Conservation (phyloP, 2,113 vertebrate species). For the Gymnocephalus cernua region DNA sequence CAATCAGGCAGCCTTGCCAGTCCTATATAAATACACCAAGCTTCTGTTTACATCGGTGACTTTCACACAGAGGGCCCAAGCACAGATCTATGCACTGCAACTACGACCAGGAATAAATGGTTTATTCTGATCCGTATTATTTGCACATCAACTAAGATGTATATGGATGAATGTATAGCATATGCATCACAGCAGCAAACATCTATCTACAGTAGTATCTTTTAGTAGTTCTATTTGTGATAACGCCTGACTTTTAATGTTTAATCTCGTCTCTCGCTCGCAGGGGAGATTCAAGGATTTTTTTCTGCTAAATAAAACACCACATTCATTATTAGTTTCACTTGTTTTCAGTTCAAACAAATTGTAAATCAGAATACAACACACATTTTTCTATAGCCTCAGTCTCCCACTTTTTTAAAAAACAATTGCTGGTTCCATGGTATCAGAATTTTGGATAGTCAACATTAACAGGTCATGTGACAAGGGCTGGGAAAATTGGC, state of each 20-base stretch:
- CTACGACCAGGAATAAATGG: neutral
- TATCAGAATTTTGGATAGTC: too few relatives aligned
- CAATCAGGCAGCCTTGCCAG: conserved; percentile 63
- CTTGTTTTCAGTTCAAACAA: too few relatives aligned
- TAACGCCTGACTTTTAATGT: neutral
- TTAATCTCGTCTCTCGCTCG: neutral
- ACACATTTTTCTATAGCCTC: too few relatives aligned
- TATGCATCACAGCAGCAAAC: neutral
- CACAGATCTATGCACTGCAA: conserved; percentile 11
- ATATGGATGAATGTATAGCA: neutral
- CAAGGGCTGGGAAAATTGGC: too few relatives aligned
- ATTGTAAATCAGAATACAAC: too few relatives aligned
- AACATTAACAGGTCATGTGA: too few relatives aligned
- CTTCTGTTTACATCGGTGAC: conserved; percentile 61
- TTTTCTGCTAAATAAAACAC: too few relatives aligned
- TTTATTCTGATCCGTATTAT: neutral
- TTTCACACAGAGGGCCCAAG: conserved; percentile 33
- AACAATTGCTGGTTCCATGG: too few relatives aligned
- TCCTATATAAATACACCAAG: conserved; percentile 52
- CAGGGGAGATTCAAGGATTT: too few relatives aligned
- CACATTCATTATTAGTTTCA: too few relatives aligned
- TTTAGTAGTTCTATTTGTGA: neutral
- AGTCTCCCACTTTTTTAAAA: too few relatives aligned
- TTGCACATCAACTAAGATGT: conserved; percentile 4
- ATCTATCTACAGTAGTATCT: too few relatives aligned